phyloP scores from a whole-genome alignment of 2,888 invertebrate species.

The Timema cristinae region DNA sequence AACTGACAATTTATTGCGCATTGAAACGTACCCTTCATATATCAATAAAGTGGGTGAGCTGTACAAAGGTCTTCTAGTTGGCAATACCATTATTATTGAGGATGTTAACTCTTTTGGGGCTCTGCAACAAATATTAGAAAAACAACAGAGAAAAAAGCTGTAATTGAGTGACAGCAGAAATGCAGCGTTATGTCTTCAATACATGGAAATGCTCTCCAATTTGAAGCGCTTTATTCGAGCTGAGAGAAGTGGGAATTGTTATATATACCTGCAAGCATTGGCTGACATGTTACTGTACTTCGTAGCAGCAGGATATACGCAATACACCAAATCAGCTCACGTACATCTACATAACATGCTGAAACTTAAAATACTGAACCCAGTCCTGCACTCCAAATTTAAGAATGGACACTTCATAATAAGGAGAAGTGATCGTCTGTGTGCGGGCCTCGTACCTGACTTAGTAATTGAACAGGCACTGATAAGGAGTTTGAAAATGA shows the following conservation, averaged over 20 bases:
- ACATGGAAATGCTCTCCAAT: background rate
- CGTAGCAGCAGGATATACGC: background rate
- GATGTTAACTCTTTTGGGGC: constrained; percentile 1
- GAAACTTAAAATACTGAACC: background rate
- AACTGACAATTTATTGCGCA: constrained; percentile 2
- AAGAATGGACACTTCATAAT: constrained; percentile 7
- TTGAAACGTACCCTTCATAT: background rate
- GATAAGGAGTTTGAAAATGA: background rate
- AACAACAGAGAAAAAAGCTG: background rate
- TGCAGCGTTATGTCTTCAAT: background rate
- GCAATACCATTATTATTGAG: background rate
- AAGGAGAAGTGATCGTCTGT: constrained; percentile 7
- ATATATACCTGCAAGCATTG: background rate
- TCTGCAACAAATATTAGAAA: background rate
- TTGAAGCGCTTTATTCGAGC: constrained; percentile 2
- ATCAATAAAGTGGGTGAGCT: constrained; percentile 10
- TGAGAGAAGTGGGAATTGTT: background rate
- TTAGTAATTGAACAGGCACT: constrained; percentile 8
- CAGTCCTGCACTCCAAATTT: background rate
- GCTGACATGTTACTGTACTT: background rate
- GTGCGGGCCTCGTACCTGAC: constrained; percentile 1
- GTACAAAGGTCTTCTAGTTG: background rate
- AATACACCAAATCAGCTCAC: background rate
- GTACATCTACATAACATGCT: constrained; percentile 8
- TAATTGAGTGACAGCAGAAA: background rate